Conservation (phyloP, 2,113 vertebrate species). For the Gymnarchus niloticus region DNA sequence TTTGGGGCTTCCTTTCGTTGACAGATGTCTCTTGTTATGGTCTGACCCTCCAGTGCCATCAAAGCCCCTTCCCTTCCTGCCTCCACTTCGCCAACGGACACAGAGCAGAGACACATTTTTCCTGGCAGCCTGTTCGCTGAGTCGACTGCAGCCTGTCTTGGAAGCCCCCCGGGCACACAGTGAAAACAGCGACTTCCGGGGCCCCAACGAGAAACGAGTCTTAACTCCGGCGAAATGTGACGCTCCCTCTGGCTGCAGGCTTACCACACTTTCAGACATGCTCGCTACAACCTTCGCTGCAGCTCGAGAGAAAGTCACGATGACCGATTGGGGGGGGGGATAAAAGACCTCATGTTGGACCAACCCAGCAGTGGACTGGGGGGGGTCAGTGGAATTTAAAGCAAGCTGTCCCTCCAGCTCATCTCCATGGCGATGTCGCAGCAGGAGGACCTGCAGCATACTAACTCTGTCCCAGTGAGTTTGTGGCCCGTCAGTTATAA, state of each 20-base stretch:
- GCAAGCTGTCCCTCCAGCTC: not conserved
- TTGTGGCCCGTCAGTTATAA: not conserved
- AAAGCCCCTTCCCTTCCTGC: not conserved
- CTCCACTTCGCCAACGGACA: not conserved
- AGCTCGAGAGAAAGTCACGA: not conserved
- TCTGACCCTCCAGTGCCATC: not conserved
- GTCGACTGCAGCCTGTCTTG: not conserved
- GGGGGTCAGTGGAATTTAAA: conserved; percentile 6
- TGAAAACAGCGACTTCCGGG: not conserved
- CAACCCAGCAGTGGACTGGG: not conserved
- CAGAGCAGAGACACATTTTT: not conserved
- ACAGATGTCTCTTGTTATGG: not conserved
- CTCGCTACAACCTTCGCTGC: not conserved
- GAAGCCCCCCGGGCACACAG: not conserved
- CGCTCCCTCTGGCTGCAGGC: not conserved
- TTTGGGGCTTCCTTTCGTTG: not conserved
- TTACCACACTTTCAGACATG: not conserved
- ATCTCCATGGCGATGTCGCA: not conserved
- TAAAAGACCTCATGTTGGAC: not conserved
- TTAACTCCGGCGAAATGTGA: not conserved
- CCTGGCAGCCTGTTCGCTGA: not conserved
- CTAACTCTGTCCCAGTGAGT: not conserved
- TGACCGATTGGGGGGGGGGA: not conserved
- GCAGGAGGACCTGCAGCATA: not conserved
- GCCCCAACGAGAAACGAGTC: not conserved